A percentile compares a stretch with the other conserved stretches of the same genome.
Evolutionary conservation across 2,797 vertebrate species (phyloP).

Genomic region (Amblyraja radiata): DNA sequence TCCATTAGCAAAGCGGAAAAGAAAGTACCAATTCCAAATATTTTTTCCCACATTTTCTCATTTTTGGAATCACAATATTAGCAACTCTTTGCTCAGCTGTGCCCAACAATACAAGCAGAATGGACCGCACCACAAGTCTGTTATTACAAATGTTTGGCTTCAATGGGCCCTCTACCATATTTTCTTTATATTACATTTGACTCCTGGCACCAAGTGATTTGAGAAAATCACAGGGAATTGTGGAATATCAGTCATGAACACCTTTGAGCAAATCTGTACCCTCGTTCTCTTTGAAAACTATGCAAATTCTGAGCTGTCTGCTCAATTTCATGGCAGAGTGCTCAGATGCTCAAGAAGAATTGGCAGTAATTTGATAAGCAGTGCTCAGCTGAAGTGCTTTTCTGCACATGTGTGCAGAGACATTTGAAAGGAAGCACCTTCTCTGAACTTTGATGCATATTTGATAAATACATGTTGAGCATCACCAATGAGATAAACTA

Average conservation of each 20-base stretch:
- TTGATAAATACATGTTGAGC: slow-evolving; percentile 20
- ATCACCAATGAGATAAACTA: background rate
- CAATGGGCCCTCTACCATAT: too few relatives aligned
- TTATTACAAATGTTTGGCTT: background rate
- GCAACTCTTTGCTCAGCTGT: slow-evolving; percentile 10
- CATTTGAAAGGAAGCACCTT: slow-evolving; percentile 12
- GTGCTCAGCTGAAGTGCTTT: background rate
- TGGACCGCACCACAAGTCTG: background rate
- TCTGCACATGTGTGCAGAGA: background rate
- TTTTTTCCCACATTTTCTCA: background rate
- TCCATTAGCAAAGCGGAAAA: background rate
- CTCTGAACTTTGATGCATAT: slow-evolving; percentile 23
- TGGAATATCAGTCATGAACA: background rate
- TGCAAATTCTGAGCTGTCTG: background rate
- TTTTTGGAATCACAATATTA: background rate
- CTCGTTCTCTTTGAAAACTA: background rate
- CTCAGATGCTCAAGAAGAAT: background rate
- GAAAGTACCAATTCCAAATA: background rate
- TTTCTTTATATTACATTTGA: background rate
- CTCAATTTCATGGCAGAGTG: background rate
- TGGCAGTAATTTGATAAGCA: background rate
- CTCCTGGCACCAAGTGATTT: background rate
- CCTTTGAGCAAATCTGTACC: background rate
- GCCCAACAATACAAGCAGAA: background rate
- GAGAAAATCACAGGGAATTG: background rate